These are phyloP conservation scores for Eristalinus sepulchralis DNA, from an alignment of 2,888 invertebrate species.

Conservation along the genomic window DNA sequence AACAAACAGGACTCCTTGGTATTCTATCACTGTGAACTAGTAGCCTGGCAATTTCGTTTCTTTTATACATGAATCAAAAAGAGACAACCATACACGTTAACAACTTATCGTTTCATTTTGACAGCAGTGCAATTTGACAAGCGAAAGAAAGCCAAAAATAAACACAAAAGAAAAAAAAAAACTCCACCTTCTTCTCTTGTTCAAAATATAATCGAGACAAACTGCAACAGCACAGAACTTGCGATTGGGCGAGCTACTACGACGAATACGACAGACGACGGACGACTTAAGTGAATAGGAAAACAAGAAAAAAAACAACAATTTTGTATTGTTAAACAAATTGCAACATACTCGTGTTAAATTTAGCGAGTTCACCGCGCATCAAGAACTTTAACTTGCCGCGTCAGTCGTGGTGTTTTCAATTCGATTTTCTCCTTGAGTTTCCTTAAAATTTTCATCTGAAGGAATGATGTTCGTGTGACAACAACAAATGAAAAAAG, in stretches of 20 bases:
- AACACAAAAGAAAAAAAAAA: slow-evolving; percentile 53
- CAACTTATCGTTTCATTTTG: slow-evolving; percentile 38
- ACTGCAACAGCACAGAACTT: not conserved
- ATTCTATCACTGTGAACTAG: slow-evolving; percentile 15
- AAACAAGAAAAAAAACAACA: not conserved
- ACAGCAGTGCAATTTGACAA: slow-evolving; percentile 32
- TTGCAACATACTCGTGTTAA: slow-evolving; percentile 19
- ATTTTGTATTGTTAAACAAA: slow-evolving; percentile 15
- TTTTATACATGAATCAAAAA: not conserved
- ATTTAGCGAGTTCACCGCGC: slow-evolving; percentile 15
- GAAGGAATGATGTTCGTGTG: slow-evolving; percentile 19
- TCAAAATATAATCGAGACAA: slow-evolving; percentile 36
- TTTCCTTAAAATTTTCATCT: not conserved
- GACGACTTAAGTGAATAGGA: not conserved
- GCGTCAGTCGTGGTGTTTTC: not conserved
- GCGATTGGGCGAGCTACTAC: slow-evolving; percentile 4
- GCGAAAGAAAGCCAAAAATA: slow-evolving; percentile 58
- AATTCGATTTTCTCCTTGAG: not conserved
- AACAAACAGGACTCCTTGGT: too few species aligned
- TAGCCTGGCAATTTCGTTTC: not conserved
- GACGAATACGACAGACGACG: slow-evolving; percentile 18
- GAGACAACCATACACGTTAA: slow-evolving; percentile 1
- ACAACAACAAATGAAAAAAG: not conserved
- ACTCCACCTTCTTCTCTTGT: slow-evolving; percentile 59
- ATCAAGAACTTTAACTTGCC: not conserved